A percentile compares a stretch with the other conserved stretches of the same genome.
phyloP scores from a whole-genome alignment of 2,797 vertebrate genomes.

The Darevskia nairensis region DNA sequence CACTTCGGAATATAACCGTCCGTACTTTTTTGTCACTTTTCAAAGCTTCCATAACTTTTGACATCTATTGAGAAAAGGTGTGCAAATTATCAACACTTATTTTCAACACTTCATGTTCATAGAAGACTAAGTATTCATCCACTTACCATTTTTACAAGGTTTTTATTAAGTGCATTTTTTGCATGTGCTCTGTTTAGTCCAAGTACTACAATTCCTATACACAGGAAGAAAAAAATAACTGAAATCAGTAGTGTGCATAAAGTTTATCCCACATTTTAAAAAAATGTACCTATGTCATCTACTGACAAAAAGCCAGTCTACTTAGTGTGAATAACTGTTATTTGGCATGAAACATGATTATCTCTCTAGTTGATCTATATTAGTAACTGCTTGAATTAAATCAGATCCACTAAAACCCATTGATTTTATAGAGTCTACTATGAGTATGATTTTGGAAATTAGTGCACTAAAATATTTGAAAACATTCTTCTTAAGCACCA shows the following conservation, averaged over 20 bases:
- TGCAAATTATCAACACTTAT: conserved; percentile 54
- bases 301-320: neutral
- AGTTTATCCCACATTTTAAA: neutral
- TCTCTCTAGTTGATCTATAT: neutral
- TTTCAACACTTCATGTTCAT: conserved; percentile 46
- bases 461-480: neutral
- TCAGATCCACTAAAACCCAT: neutral
- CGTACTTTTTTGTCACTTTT: conserved; percentile 94
- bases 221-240: conserved; percentile 54
- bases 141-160: conserved; percentile 93
- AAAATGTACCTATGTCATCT: neutral
- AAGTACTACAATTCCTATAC: conserved; percentile 93
- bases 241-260: conserved; percentile 43
- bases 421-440: too few species aligned
- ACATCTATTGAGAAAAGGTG: conserved; percentile 82
- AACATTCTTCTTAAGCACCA: neutral
- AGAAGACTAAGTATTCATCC: conserved; percentile 49
- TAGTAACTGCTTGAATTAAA: neutral
- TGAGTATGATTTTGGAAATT: neutral
- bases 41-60: conserved; percentile 89
- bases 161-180: conserved; percentile 97
- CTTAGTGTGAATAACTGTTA: neutral
- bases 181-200: conserved; percentile 94
- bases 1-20: conserved; percentile 92
- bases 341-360: too few species aligned